Evolutionary conservation across 53 echinoderm and acorn worm genomes (phyloP), one percentile per base, ranked within the genome.

Genomic region (Pentamera pediparva): DNA sequence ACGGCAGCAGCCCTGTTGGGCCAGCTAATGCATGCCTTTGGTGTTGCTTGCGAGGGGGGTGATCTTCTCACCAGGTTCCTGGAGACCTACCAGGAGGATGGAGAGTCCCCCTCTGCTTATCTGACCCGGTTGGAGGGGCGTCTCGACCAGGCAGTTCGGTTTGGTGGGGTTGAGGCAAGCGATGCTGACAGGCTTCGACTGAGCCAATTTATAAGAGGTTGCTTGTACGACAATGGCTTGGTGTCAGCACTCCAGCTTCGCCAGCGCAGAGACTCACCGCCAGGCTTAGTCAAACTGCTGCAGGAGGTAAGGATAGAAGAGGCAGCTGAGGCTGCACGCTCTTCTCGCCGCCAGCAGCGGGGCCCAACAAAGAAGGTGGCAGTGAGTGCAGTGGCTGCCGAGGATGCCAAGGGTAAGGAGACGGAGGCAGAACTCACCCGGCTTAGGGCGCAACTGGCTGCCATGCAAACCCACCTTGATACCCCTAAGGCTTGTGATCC

Each of bases 41-140:
- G 86, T 4, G 11, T 76, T 4, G 72, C 86, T 2, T 56, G 77
- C 5, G 82, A 86, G 36, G 82, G 82, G 1, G 87, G 78, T 26
- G 82, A 82, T 22, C 74, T 73, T 0, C 77, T 79, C 37, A 58
- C 72, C 1, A 41, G 25, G 24, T 86, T 86, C 40, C 31, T 59
- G 25, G 86, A 76, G 21, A 69, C 71, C 18, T 81, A 37, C 38
- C 81, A 86, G 77, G 56, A 39, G 39, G 17, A 40, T 1, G 55
- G 62, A 0, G 72, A 86, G 55, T n/a, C 37, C 4, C 28, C 85
- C 0, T 62, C 75, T 15, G 76, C 63, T 3, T 85, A 79, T 47
- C 75, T 85, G 0, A 18, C 47, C 0, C 69, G 78, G 12, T 52
- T 74, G 8, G 70, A 84, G 39, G 81, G 76, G 5, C 56, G 35